Conservation (phyloP, 2,888 invertebrate genomes). For the Mythimna albipuncta region DNA sequence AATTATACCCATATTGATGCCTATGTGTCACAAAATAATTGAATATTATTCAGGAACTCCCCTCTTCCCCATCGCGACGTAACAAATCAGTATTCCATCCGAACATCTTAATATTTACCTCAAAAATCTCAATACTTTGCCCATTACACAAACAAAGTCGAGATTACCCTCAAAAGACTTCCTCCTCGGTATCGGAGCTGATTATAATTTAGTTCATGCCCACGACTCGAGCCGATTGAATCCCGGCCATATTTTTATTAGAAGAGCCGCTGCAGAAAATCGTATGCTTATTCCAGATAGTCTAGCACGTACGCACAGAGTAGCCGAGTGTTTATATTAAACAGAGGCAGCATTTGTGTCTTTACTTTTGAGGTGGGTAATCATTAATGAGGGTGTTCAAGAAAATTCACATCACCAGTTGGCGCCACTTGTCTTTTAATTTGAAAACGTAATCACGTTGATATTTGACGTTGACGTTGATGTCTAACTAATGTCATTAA, state of each 20-base stretch:
- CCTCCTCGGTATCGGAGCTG: slow-evolving; percentile 47
- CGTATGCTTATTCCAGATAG: slow-evolving; percentile 66
- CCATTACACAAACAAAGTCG: slow-evolving; percentile 37
- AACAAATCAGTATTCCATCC: slow-evolving; percentile 27
- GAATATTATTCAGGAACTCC: background rate
- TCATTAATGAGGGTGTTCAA: too few relatives aligned
- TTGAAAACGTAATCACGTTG: too few relatives aligned
- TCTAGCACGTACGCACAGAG: slow-evolving; percentile 55
- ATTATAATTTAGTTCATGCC: slow-evolving; percentile 57
- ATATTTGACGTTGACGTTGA: too few relatives aligned
- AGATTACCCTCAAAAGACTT: slow-evolving; percentile 41
- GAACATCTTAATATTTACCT: slow-evolving; percentile 11
- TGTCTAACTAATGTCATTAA: too few relatives aligned
- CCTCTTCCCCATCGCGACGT: background rate
- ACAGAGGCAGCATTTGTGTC: slow-evolving; percentile 37
- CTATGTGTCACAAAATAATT: background rate
- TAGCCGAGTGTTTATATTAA: slow-evolving; percentile 20
- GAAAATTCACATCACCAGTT: too few relatives aligned
- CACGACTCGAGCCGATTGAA: slow-evolving; percentile 47
- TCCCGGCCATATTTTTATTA: slow-evolving; percentile 69
- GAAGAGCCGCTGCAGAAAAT: slow-evolving; percentile 64
- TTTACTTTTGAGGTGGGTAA: background rate
- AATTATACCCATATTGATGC: background rate
- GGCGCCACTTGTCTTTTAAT: too few relatives aligned
- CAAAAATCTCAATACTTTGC: slow-evolving; percentile 33